Conservation (phyloP, 2,797 vertebrate species). For the Falco biarmicus region DNA sequence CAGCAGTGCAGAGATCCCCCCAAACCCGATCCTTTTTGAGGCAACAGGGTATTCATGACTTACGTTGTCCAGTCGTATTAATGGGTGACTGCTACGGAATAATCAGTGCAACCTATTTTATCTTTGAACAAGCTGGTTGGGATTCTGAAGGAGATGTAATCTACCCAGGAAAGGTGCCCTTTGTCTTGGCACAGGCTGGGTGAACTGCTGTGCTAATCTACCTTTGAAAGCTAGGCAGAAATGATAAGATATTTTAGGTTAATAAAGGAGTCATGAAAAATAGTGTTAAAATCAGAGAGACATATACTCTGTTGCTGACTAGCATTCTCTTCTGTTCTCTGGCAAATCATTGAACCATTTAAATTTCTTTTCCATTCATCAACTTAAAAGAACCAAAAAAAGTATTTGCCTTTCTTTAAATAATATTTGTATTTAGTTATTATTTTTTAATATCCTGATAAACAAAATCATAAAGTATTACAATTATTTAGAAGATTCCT, state of each 20-base stretch:
- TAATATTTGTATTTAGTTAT: background rate
- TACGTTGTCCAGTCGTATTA: background rate
- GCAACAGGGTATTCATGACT: background rate
- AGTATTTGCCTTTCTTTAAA: background rate
- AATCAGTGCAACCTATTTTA: background rate
- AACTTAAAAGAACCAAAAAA: background rate
- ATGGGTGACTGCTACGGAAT: background rate
- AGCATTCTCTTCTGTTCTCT: background rate
- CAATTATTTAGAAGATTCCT: background rate
- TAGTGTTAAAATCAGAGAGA: background rate
- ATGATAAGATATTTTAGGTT: background rate
- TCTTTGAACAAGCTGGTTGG: background rate
- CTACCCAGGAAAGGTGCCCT: background rate
- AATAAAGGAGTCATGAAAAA: background rate
- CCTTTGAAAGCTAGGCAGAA: background rate
- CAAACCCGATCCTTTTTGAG: background rate
- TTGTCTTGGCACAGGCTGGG: background rate
- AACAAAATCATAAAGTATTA: background rate
- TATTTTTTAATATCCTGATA: background rate
- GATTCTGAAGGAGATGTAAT: background rate
- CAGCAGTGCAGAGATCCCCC: background rate
- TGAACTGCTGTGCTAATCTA: background rate
- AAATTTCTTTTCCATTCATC: background rate
- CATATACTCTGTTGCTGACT: background rate
- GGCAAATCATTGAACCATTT: background rate